Evolutionary conservation across 2,113 vertebrate species (phyloP).

Genomic region (Aythya baeri): DNA sequence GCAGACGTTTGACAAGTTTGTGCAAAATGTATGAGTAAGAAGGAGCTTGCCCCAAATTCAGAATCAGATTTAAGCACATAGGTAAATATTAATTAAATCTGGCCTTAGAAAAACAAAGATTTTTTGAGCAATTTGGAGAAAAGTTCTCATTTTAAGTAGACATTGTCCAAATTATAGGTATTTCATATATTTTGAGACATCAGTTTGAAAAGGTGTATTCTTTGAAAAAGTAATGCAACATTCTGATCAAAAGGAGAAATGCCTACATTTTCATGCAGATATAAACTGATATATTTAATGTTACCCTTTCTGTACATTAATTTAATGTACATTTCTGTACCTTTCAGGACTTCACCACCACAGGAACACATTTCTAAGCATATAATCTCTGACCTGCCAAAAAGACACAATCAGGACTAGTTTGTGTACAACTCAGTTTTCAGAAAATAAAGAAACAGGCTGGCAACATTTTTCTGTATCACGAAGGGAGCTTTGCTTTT

Average conservation of each 20-base stretch:
- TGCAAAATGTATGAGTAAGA: neutral
- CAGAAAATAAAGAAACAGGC: neutral
- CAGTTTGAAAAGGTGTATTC: neutral
- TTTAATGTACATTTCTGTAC: too few species aligned
- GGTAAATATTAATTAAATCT: neutral
- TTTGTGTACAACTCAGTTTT: neutral
- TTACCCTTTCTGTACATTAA: neutral
- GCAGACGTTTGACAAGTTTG: neutral
- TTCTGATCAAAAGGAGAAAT: neutral
- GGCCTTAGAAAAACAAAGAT: neutral
- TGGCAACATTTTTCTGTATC: neutral
- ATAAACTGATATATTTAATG: neutral
- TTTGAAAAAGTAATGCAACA: constrained; percentile 10
- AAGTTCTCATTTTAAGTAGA: neutral
- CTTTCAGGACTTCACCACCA: neutral
- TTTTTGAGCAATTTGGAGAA: neutral
- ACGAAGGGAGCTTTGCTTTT: neutral
- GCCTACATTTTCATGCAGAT: neutral
- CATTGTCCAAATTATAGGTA: neutral
- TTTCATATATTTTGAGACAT: neutral
- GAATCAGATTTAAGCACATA: neutral
- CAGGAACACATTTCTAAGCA: neutral
- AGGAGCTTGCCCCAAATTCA: neutral
- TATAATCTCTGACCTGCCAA: neutral
- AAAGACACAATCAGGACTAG: neutral